phyloP scores from a whole-genome alignment of 2,113 vertebrate species.

The Pseudorectes ferrugineus region DNA sequence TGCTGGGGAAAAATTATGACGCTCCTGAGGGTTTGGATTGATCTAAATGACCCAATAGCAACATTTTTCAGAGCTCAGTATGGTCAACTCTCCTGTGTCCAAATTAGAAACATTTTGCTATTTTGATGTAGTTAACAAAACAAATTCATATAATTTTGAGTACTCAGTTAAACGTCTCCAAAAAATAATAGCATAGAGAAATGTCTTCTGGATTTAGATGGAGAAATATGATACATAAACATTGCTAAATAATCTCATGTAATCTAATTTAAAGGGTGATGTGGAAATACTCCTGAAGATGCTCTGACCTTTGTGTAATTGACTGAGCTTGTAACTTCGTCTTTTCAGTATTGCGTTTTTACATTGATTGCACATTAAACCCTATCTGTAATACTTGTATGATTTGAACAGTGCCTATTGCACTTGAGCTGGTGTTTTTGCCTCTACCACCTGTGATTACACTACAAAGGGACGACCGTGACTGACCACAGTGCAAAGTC shows the following conservation, averaged over 20 bases:
- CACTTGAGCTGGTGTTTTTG: background rate
- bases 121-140: background rate
- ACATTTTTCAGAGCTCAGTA: background rate
- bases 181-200: background rate
- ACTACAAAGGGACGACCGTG: background rate
- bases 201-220: background rate
- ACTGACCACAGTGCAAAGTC: background rate
- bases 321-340: background rate
- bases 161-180: background rate
- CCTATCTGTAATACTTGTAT: background rate
- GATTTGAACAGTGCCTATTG: background rate
- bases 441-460: background rate
- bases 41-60: background rate
- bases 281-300: background rate
- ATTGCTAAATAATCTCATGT: background rate
- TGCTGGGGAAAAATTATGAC: background rate
- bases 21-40: background rate
- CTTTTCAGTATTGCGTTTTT: background rate
- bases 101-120: background rate
- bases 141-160: background rate
- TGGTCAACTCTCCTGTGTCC: background rate
- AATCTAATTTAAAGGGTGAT: background rate
- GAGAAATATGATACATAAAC: background rate
- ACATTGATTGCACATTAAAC: background rate
- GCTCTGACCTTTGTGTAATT: background rate